Evolutionary conservation across 2,797 vertebrate species (phyloP).

Genomic region (Hoplostethus mediterraneus): DNA sequence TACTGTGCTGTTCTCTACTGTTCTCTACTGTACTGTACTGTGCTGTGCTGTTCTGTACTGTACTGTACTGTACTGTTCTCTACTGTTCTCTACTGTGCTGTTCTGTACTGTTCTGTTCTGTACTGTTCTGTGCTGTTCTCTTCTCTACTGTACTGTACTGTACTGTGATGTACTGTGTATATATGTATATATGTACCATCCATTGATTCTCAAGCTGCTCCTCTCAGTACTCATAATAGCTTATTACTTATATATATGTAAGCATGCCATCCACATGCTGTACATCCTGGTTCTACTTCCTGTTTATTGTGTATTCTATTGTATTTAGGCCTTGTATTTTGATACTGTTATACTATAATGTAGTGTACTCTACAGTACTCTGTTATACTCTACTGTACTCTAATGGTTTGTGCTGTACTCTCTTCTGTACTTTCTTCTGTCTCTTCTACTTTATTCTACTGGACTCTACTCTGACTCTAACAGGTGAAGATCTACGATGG

Average conservation of each 20-base stretch:
- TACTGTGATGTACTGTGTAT: background rate
- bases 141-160: no score
- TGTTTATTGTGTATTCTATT: background rate
- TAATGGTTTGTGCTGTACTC: no score
- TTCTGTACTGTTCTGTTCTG: background rate
- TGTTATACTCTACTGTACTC: background rate
- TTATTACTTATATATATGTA: no score
- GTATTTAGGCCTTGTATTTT: no score
- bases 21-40: background rate
- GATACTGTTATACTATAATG: background rate
- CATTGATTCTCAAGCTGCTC: no score
- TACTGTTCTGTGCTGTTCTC: background rate
- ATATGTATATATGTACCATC: no score
- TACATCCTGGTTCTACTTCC: background rate
- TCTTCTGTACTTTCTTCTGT: no score
- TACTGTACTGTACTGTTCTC: background rate
- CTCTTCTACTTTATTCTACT: background rate
- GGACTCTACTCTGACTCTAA: background rate
- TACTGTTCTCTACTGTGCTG: background rate
- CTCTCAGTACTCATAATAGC: no score
- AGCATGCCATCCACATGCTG: no score
- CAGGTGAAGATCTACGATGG: constrained; percentile 68
- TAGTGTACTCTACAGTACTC: background rate
- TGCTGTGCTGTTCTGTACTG: no score
- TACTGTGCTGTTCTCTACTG: background rate